These are phyloP conservation scores for Phaenicophaeus curvirostris DNA, from an alignment of 2,797 vertebrate genomes.

Conservation along the genomic window DNA sequence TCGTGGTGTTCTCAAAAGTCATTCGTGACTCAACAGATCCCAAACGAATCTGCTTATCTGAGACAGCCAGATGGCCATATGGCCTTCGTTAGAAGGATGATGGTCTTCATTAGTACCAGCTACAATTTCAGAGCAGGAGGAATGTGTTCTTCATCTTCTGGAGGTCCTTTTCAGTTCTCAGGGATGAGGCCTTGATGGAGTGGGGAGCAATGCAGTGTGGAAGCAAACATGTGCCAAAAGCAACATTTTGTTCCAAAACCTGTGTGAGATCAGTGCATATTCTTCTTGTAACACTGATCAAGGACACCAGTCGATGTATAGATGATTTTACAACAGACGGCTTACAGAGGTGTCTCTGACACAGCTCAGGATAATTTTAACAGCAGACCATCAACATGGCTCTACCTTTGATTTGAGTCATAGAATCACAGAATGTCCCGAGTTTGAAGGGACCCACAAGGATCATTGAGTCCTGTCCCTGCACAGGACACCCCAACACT, in stretches of 20 bases:
- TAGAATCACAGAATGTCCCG: too few relatives aligned
- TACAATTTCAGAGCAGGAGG: neutral
- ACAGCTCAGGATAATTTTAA: neutral
- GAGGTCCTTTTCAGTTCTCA: neutral
- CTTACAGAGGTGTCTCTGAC: neutral
- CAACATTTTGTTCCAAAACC: neutral
- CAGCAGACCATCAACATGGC: neutral
- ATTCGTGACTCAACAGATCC: neutral
- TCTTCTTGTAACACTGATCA: neutral
- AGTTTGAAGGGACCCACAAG: too few relatives aligned
- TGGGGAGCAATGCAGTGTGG: accelerated
- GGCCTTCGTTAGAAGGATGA: neutral
- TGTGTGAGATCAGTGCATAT: neutral
- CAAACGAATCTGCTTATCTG: neutral
- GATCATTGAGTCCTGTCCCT: too few relatives aligned
- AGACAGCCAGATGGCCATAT: neutral
- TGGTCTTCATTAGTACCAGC: neutral
- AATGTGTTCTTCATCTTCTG: neutral
- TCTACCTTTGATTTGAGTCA: neutral
- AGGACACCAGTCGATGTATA: neutral
- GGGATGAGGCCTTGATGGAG: neutral
- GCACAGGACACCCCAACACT: too few relatives aligned
- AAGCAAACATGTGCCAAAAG: neutral
- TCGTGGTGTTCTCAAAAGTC: neutral
- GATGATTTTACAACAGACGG: neutral